Percentiles rank a stretch among this genome's conserved stretches.
These are phyloP conservation scores for Amphipoea oculea DNA, from an alignment of 2,888 invertebrate genomes.

Conservation along the genomic window DNA sequence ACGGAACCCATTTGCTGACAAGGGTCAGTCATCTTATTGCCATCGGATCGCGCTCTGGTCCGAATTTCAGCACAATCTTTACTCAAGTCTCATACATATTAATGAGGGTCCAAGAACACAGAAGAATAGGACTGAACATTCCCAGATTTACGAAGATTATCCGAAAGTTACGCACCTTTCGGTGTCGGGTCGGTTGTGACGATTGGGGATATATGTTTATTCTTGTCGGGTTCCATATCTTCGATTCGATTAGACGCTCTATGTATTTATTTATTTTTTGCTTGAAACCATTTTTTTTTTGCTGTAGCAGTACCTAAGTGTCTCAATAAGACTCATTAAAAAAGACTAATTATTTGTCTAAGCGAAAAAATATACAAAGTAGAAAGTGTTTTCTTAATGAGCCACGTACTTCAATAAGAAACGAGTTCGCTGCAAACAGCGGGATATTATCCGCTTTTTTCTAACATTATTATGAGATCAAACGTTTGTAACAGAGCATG, in stretches of 20 bases:
- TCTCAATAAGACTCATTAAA: conserved; percentile 20
- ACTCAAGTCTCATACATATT: conserved; percentile 82
- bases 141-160: conserved; percentile 70
- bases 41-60: conserved; percentile 70
- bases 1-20: conserved; percentile 82
- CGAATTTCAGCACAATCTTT: conserved; percentile 77
- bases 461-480: conserved; percentile 52
- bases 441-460: conserved; percentile 44
- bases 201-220: conserved; percentile 50
- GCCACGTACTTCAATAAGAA: conserved; percentile 25
- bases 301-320: neutral
- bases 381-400: conserved; percentile 50
- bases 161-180: conserved; percentile 52
- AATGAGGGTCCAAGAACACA: conserved; percentile 67
- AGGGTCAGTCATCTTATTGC: conserved; percentile 82
- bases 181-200: conserved; percentile 37
- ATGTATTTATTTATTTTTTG: conserved; percentile 1
- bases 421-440: conserved; percentile 35
- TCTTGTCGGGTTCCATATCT: conserved; percentile 6
- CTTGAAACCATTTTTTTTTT: neutral
- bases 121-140: conserved; percentile 70
- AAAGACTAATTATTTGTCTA: conserved; percentile 13
- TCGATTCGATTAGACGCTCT: neutral
- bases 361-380: conserved; percentile 3
- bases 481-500: conserved; percentile 68